These are phyloP conservation scores for Agrochola lychnidis DNA, from an alignment of 2,888 invertebrate species.

Conservation along the genomic window DNA sequence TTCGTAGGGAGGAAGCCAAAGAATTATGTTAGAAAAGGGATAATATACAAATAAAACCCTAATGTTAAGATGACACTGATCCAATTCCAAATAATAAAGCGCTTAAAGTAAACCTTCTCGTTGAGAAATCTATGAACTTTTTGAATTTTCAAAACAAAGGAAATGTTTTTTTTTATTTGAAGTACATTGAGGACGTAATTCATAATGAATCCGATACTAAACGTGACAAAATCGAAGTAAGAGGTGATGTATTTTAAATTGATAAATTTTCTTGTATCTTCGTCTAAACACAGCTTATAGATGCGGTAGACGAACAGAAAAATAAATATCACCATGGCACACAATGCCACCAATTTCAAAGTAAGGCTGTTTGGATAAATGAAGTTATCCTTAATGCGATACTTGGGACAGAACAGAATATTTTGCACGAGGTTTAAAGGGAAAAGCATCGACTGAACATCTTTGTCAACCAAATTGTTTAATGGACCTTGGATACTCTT, in stretches of 20 bases:
- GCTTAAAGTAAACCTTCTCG: not conserved
- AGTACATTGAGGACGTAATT: not conserved
- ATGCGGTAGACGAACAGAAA: not conserved
- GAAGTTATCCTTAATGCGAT: not conserved
- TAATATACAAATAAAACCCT: not conserved
- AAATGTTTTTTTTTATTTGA: not conserved
- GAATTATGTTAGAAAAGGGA: not conserved
- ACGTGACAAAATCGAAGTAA: not conserved
- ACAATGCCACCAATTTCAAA: not conserved
- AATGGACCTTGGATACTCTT: not conserved
- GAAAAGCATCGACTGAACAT: not conserved
- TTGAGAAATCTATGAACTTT: not conserved
- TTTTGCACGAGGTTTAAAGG: not conserved
- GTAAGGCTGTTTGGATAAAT: not conserved
- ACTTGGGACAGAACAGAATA: not conserved
- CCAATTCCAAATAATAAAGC: conserved; percentile 1
- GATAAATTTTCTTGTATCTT: not conserved
- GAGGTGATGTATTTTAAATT: not conserved
- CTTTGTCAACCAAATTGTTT: not conserved
- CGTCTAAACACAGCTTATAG: not conserved
- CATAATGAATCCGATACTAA: not conserved
- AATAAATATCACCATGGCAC: not conserved
- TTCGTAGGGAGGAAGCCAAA: too few relatives aligned
- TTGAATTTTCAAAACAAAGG: not conserved
- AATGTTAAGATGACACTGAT: not conserved